Conservation (phyloP, 2,113 vertebrate species). For the Empidonax alnorum region DNA sequence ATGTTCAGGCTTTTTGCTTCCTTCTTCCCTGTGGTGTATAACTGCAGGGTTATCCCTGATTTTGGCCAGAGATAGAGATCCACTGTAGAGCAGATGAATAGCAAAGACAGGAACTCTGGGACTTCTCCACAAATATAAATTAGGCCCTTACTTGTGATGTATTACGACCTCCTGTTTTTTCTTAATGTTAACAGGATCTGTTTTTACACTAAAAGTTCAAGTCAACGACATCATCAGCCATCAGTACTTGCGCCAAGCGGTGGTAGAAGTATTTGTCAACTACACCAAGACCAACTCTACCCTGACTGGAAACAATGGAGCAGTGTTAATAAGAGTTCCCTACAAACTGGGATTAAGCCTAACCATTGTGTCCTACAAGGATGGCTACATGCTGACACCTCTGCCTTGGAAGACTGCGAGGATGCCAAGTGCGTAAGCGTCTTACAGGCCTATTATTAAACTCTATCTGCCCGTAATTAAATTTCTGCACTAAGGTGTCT, state of each 20-base stretch:
- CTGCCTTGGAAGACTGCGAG: constrained; percentile 89
- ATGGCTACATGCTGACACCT: constrained; percentile 86
- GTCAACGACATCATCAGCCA: constrained; percentile 89
- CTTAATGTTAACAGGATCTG: constrained; percentile 70
- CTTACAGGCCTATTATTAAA: constrained; percentile 18
- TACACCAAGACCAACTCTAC: constrained; percentile 83
- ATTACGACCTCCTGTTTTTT: not conserved
- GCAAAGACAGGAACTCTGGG: not conserved
- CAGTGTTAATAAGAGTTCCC: constrained; percentile 82
- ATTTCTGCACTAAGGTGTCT: not conserved
- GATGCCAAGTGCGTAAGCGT: constrained; percentile 85
- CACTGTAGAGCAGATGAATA: not conserved
- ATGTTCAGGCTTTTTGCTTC: not conserved
- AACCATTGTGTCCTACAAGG: constrained; percentile 85
- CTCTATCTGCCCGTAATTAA: not conserved
- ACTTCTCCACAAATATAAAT: not conserved
- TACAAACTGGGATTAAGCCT: constrained; percentile 83
- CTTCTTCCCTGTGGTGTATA: not conserved
- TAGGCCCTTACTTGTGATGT: not conserved
- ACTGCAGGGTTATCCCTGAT: not conserved
- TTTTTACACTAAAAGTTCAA: constrained; percentile 87
- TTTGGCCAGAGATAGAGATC: not conserved
- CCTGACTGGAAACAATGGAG: constrained; percentile 79
- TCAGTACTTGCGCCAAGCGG: constrained; percentile 81
- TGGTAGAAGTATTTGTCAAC: constrained; percentile 88